Evolutionary conservation across 2,888 invertebrate genomes (phyloP).

Genomic region (Spicauda simplicius): DNA sequence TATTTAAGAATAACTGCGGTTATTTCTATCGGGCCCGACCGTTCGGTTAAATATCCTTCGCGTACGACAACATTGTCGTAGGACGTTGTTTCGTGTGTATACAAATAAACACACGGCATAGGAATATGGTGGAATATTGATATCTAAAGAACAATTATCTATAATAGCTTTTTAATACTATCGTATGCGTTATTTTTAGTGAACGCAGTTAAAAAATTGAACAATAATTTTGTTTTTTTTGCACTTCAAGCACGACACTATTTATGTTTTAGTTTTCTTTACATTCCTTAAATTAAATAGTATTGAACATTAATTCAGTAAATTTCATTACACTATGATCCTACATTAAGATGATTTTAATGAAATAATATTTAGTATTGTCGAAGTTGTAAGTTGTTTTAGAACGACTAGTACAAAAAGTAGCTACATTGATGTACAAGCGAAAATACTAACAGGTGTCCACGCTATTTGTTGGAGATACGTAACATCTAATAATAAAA

Average conservation of each 20-base stretch:
- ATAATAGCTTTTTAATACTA: too few species aligned
- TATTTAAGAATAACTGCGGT: conserved; percentile 57
- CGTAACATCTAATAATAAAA: conserved; percentile 29
- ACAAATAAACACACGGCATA: neutral
- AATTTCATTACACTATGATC: too few species aligned
- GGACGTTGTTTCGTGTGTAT: conserved; percentile 36
- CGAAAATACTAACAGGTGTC: conserved; percentile 24
- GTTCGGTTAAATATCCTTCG: conserved; percentile 66
- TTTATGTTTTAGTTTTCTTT: too few species aligned
- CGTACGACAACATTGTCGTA: conserved; percentile 65
- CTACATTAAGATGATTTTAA: too few species aligned
- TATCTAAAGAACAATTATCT: too few species aligned
- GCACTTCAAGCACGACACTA: too few species aligned
- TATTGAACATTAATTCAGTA: too few species aligned
- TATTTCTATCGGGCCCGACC: conserved; percentile 71
- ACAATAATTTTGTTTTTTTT: too few species aligned
- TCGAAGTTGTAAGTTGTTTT: neutral
- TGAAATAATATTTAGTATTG: neutral
- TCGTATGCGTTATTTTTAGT: too few species aligned
- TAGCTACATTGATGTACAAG: conserved; percentile 13
- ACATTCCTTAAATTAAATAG: too few species aligned
- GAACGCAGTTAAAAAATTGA: too few species aligned
- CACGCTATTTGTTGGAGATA: conserved; percentile 19
- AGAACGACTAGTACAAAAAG: conserved; percentile 9
- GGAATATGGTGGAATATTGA: too few species aligned